Percentiles rank a stretch among this genome's conserved stretches.
phyloP scores from a whole-genome alignment of 2,888 invertebrate genomes.

The Piscicola geometra region DNA sequence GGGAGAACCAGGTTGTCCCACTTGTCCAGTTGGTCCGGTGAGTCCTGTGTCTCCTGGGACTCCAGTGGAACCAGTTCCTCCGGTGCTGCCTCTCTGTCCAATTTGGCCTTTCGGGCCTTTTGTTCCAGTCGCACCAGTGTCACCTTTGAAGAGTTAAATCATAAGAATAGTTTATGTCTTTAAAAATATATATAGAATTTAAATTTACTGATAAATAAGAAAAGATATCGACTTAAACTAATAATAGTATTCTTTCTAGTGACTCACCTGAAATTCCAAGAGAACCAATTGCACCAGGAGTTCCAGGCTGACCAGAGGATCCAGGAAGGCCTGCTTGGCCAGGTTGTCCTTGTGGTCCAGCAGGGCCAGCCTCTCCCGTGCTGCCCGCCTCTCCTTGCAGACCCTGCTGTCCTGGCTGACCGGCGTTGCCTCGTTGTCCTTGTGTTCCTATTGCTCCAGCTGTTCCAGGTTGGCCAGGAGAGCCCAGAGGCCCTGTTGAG shows the following conservation, averaged over 20 bases:
- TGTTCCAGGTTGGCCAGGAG: conserved; percentile 47
- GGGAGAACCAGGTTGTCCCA: conserved; percentile 31
- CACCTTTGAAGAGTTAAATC: background rate
- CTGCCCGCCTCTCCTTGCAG: conserved; percentile 23
- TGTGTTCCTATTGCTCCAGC: conserved; percentile 35
- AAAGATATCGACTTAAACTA: conserved; percentile 36
- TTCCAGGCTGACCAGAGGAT: conserved; percentile 26
- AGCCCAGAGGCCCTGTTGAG: conserved; percentile 25
- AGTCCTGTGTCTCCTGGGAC: conserved; percentile 16
- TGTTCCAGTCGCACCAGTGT: conserved; percentile 25
- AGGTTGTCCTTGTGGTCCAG: conserved; percentile 17
- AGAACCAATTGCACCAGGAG: conserved; percentile 17
- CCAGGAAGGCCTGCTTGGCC: conserved; percentile 45
- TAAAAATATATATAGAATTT: conserved; percentile 1
- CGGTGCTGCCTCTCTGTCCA: conserved; percentile 25
- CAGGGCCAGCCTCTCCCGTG: conserved; percentile 24
- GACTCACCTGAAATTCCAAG: conserved; percentile 14
- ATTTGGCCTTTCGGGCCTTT: conserved; percentile 37
- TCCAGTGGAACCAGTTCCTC: conserved; percentile 25
- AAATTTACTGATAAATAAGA: background rate
- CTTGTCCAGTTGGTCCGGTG: conserved; percentile 27
- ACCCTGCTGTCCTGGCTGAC: conserved; percentile 32
- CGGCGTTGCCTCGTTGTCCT: conserved; percentile 36
- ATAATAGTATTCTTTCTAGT: background rate
- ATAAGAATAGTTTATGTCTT: background rate